Percentiles rank a stretch among this genome's conserved stretches.
These are phyloP conservation scores for Neolamprologus cancellatus DNA, from an alignment of 2,113 vertebrate genomes.

Conservation along the genomic window DNA sequence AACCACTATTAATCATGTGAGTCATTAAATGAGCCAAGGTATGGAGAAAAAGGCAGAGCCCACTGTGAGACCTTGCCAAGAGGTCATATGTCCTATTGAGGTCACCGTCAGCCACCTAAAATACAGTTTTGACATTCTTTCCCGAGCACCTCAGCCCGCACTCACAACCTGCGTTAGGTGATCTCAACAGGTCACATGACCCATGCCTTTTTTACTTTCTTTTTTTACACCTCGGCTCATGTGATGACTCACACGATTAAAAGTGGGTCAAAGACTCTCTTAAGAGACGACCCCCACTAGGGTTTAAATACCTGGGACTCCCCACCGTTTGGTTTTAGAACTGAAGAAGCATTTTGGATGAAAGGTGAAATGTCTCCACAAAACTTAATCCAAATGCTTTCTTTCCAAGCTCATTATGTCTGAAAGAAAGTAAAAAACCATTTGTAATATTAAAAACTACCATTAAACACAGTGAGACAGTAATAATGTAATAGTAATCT, in stretches of 20 bases:
- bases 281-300: not conserved
- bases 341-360: not conserved
- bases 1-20: not conserved
- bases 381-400: not conserved
- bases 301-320: not conserved
- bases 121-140: not conserved
- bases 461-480: not conserved
- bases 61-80: no score
- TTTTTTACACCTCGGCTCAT: not conserved
- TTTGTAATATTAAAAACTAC: not conserved
- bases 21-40: not conserved
- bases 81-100: not conserved
- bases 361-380: not conserved
- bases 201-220: not conserved
- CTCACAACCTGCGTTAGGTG: not conserved
- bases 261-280: not conserved
- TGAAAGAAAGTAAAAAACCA: not conserved
- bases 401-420: not conserved
- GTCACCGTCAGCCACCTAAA: not conserved
- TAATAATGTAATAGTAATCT: not conserved
- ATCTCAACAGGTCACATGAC: not conserved
- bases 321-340: not conserved
- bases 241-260: not conserved
- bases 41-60: not conserved
- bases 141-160: not conserved